Evolutionary conservation across 2,113 vertebrate genomes (phyloP).

Genomic region (Cavia porcellus): DNA sequence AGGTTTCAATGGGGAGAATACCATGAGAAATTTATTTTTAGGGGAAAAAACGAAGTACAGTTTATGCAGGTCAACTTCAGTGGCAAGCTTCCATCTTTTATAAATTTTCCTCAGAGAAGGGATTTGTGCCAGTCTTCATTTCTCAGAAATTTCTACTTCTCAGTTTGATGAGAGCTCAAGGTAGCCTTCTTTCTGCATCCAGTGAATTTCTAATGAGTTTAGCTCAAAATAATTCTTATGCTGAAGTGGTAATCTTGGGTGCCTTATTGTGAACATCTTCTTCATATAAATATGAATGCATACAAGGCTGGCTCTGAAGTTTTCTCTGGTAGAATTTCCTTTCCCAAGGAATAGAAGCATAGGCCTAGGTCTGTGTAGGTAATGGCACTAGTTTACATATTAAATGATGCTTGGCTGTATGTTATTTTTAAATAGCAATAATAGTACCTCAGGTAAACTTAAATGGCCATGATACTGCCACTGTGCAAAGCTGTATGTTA

Average conservation of each 20-base stretch:
- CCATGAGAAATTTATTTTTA: neutral
- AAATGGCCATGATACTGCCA: no score
- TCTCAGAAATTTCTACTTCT: neutral
- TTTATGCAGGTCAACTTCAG: neutral
- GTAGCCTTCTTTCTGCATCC: neutral
- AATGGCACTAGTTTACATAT: neutral
- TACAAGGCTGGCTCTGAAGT: neutral
- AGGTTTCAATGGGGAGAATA: neutral
- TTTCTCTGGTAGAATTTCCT: neutral
- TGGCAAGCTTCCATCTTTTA: neutral
- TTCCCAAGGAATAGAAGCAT: neutral
- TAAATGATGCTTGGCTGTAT: neutral
- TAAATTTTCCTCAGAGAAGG: neutral
- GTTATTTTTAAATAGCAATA: neutral
- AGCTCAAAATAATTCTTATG: neutral
- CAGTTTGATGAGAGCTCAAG: neutral
- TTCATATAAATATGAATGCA: neutral
- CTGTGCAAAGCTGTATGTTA: neutral
- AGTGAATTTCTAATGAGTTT: neutral
- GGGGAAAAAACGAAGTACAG: neutral
- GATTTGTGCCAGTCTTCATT: neutral
- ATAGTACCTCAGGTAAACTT: no score
- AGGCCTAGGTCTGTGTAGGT: neutral
- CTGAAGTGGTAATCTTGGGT: neutral
- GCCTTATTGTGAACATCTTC: neutral